Evolutionary conservation across 2,888 invertebrate species (phyloP).

Genomic region (Polietes domitor): DNA sequence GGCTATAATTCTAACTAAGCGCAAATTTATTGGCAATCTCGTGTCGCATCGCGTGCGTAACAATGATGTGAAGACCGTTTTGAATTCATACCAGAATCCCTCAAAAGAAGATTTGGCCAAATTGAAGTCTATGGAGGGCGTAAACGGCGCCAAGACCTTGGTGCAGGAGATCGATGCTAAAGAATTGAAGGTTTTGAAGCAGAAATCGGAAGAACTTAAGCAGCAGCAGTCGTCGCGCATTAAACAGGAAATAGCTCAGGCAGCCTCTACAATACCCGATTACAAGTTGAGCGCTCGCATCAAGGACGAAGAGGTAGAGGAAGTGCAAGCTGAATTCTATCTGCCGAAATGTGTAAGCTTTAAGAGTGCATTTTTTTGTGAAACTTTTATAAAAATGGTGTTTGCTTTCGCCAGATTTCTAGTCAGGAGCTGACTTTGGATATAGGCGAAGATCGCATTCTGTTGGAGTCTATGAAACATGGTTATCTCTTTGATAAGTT

Average conservation of each 20-base stretch:
- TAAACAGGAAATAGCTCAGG: constrained; percentile 72
- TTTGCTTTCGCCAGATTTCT: constrained; percentile 81
- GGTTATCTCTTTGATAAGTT: constrained; percentile 87
- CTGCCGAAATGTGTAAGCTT: constrained; percentile 79
- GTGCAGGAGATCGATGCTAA: constrained; percentile 83
- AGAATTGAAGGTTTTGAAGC: constrained; percentile 69
- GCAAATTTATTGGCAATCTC: constrained; percentile 87
- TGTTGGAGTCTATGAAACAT: constrained; percentile 84
- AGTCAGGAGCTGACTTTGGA: constrained; percentile 85
- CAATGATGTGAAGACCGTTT: constrained; percentile 83
- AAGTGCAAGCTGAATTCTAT: constrained; percentile 79
- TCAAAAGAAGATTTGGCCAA: constrained; percentile 68
- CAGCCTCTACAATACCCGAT: constrained; percentile 81
- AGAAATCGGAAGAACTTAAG: constrained; percentile 70
- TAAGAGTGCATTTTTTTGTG: too few relatives aligned
- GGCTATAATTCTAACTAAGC: constrained; percentile 87
- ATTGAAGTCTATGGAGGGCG: constrained; percentile 65
- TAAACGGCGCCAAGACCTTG: constrained; percentile 73
- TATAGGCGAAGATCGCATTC: constrained; percentile 88
- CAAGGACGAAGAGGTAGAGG: constrained; percentile 76
- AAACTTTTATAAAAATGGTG: too few relatives aligned
- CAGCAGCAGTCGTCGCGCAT: constrained; percentile 65
- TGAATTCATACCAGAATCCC: constrained; percentile 74
- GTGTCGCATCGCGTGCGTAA: constrained; percentile 89
- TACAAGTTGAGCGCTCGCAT: constrained; percentile 84